Conservation (phyloP, 2,113 vertebrate genomes). For the Athene cunicularia region DNA sequence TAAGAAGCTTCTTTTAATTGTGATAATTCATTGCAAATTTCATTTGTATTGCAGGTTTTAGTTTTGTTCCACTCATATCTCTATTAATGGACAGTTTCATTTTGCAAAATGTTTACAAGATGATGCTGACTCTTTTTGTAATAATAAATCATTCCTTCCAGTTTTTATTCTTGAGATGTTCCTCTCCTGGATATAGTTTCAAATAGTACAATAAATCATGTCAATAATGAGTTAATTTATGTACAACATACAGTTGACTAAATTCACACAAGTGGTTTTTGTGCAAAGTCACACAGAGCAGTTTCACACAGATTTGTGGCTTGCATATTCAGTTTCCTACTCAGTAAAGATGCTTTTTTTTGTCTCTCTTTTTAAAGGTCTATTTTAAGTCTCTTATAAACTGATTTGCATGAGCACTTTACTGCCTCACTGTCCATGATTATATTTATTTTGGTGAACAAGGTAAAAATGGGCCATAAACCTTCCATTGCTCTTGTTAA, state of each 20-base stretch:
- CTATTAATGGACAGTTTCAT: not conserved
- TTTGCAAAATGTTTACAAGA: not conserved
- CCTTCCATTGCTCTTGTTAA: not conserved
- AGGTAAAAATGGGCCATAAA: constrained; percentile 31
- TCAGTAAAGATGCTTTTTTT: not conserved
- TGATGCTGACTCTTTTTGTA: not conserved
- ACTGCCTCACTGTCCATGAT: not conserved
- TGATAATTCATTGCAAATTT: not conserved
- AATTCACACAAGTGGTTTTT: not conserved
- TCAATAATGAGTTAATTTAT: not conserved
- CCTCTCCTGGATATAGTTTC: not conserved
- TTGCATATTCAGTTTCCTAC: not conserved
- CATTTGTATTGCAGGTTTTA: not conserved
- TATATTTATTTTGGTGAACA: constrained; percentile 18
- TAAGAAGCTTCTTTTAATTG: not conserved
- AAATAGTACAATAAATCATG: not conserved
- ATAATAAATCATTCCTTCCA: not conserved
- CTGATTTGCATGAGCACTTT: not conserved
- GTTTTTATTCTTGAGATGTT: not conserved
- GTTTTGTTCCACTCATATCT: not conserved
- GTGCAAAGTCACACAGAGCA: not conserved
- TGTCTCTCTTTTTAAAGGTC: not conserved
- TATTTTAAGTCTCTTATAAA: not conserved
- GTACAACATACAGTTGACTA: not conserved
- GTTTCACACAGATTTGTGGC: not conserved